These are phyloP conservation scores for Cloeon dipterum DNA, from an alignment of 2,888 invertebrate species.

Conservation along the genomic window DNA sequence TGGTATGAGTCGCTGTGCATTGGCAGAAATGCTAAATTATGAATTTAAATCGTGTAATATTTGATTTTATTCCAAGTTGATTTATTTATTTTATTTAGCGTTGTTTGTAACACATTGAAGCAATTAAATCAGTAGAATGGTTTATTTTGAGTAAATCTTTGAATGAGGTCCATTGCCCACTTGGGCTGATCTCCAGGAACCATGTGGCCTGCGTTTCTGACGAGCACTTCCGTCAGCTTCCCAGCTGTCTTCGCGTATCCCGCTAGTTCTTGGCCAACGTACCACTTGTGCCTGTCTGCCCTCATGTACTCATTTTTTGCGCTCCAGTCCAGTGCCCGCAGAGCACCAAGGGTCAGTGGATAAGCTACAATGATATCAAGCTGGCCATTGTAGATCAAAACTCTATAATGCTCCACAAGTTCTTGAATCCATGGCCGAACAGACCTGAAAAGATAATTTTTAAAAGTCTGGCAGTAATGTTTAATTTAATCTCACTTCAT, in stretches of 20 bases:
- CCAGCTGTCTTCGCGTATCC: constrained; percentile 52
- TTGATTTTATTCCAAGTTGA: background rate
- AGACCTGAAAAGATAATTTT: constrained; percentile 16
- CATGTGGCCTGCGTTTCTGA: constrained; percentile 64
- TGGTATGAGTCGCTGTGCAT: constrained; percentile 6
- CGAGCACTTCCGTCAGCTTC: constrained; percentile 46
- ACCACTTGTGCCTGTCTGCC: constrained; percentile 44
- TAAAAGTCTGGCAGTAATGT: too few relatives aligned
- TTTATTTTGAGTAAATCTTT: constrained; percentile 4
- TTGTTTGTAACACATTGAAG: background rate
- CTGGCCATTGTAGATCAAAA: constrained; percentile 75
- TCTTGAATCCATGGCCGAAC: constrained; percentile 48
- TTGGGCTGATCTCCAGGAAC: constrained; percentile 57
- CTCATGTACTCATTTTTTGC: constrained; percentile 37
- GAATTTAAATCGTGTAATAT: too few relatives aligned
- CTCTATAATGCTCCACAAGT: constrained; percentile 38
- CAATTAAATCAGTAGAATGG: constrained; percentile 1
- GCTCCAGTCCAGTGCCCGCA: constrained; percentile 44
- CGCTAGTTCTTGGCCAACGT: constrained; percentile 37
- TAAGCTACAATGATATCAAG: constrained; percentile 79
- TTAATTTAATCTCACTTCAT: constrained; percentile 36
- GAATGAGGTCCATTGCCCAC: constrained; percentile 28
- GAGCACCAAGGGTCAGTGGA: constrained; percentile 58
- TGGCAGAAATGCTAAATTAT: too few relatives aligned
- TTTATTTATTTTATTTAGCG: background rate